These are phyloP conservation scores for Crypturellus tataupa DNA, from an alignment of 2,797 vertebrate genomes.

Conservation along the genomic window DNA sequence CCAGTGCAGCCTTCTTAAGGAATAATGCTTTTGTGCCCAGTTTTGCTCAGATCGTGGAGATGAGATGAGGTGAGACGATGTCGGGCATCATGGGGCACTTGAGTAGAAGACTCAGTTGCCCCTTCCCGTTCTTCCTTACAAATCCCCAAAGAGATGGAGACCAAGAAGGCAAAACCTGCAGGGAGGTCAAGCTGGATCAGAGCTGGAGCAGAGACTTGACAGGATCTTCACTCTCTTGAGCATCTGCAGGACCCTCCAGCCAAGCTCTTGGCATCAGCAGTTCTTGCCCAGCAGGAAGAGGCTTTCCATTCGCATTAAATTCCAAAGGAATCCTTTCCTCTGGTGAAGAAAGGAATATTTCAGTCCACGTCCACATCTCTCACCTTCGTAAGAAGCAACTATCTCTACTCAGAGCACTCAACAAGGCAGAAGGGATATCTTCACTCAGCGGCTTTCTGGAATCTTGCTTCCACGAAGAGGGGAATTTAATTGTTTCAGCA, in stretches of 20 bases:
- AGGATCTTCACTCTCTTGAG: neutral
- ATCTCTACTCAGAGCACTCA: neutral
- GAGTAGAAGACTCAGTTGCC: neutral
- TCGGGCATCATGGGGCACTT: neutral
- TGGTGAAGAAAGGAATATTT: neutral
- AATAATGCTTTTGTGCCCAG: neutral
- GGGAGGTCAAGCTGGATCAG: neutral
- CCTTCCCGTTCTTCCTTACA: neutral
- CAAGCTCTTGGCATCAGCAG: rapidly evolving
- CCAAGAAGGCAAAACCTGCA: neutral
- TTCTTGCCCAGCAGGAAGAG: neutral
- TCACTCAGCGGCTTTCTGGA: neutral
- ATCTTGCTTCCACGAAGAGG: neutral
- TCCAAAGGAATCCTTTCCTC: neutral
- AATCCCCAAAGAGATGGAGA: neutral
- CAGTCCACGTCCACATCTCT: neutral
- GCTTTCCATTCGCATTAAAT: neutral
- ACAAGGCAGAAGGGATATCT: neutral
- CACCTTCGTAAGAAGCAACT: neutral
- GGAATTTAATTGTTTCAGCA: neutral
- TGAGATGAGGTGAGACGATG: rapidly evolving
- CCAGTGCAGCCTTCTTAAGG: neutral
- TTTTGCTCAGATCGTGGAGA: neutral
- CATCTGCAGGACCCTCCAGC: rapidly evolving
- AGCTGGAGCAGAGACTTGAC: neutral